Evolutionary conservation across 2,797 vertebrate genomes (phyloP).

Genomic region (Mergus octosetaceus): DNA sequence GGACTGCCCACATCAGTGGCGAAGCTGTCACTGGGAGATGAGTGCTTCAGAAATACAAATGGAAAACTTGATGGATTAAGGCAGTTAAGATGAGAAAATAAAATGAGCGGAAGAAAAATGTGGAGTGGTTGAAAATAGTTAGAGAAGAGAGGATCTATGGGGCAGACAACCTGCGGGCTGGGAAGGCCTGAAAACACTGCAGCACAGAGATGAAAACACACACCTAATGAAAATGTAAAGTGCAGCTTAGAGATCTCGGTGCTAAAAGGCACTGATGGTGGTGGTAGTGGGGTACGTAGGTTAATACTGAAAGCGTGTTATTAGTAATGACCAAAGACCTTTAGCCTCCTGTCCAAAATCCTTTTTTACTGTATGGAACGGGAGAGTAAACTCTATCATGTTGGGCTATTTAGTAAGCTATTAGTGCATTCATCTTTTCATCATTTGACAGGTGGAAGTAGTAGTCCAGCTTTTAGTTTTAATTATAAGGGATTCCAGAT

Average conservation of each 20-base stretch:
- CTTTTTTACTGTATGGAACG: constrained; percentile 76
- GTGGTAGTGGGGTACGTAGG: constrained; percentile 63
- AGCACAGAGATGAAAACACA: background rate
- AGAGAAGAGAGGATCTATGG: background rate
- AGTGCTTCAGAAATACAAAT: background rate
- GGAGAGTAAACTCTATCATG: constrained; percentile 79
- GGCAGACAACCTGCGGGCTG: background rate
- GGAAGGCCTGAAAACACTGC: background rate
- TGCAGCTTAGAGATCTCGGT: background rate
- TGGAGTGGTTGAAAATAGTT: background rate
- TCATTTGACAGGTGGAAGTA: constrained; percentile 99
- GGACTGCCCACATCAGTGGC: background rate
- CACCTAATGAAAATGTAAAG: background rate
- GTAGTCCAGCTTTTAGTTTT: constrained; percentile 98
- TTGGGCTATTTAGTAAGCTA: constrained; percentile 90
- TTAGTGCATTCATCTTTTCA: constrained; percentile 99
- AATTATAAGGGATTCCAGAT: constrained; percentile 99
- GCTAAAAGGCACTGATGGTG: background rate
- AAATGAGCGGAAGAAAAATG: background rate
- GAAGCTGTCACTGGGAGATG: background rate
- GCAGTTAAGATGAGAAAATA: background rate
- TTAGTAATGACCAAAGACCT: constrained; percentile 80
- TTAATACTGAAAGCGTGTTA: constrained; percentile 78
- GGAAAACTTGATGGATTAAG: background rate
- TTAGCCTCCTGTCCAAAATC: constrained; percentile 79